Conservation (phyloP, 2,888 invertebrate genomes). For the Silvanus unidentatus region DNA sequence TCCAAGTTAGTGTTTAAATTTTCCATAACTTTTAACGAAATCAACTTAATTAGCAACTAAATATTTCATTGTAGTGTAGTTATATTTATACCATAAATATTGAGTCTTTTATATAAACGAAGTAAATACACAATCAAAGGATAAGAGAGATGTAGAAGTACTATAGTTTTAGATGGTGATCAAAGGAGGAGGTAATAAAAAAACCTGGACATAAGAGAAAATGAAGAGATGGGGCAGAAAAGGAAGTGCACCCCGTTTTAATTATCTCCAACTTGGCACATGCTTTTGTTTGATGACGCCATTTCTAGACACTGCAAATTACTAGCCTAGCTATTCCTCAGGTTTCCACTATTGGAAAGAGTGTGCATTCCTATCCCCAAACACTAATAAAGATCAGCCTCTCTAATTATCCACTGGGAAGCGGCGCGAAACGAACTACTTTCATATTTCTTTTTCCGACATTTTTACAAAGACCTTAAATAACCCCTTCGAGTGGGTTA, state of each 20-base stretch:
- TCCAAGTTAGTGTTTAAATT: too few species aligned
- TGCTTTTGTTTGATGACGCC: conserved; percentile 40
- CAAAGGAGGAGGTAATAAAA: conserved; percentile 15
- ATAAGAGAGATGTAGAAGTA: background rate
- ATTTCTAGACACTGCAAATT: conserved; percentile 31
- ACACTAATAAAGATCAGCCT: conserved; percentile 32
- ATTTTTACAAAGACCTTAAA: too few species aligned
- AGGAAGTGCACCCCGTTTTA: conserved; percentile 35
- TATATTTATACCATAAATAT: too few species aligned
- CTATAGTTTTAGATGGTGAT: conserved; percentile 8
- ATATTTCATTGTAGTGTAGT: too few species aligned
- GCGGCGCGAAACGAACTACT: too few species aligned
- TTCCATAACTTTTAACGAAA: too few species aligned
- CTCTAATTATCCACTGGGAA: conserved; percentile 28
- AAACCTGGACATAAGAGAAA: conserved; percentile 3
- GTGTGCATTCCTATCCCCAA: conserved; percentile 29
- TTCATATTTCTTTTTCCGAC: too few species aligned
- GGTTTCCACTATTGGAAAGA: conserved; percentile 15
- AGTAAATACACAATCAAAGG: conserved; percentile 2
- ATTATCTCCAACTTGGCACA: conserved; percentile 39
- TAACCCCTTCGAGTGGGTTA: too few species aligned
- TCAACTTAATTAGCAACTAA: too few species aligned
- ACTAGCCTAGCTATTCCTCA: conserved; percentile 14
- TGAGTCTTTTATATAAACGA: background rate
- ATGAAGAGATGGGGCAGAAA: conserved; percentile 11